Evolutionary conservation across 1,140 invertebrate species (phyloP).

Genomic region (Eupeodes corollae): DNA sequence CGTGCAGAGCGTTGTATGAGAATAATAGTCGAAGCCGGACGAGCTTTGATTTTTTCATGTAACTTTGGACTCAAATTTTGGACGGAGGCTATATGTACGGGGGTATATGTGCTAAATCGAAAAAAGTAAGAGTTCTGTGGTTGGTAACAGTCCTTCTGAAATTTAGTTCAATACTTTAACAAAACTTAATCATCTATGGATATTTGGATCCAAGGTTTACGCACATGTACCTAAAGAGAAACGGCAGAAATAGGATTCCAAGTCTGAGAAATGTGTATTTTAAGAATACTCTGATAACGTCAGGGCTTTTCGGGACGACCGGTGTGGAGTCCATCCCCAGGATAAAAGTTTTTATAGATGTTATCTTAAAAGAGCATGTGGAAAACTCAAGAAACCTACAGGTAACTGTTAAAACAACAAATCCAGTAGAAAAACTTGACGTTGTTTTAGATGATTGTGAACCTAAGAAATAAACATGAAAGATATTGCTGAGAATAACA

Average conservation of each 20-base stretch:
- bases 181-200: conserved; percentile 19
- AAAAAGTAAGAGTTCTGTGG: conserved; percentile 23
- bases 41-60: conserved; percentile 30
- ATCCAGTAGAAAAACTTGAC: no score
- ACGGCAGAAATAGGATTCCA: conserved; percentile 31
- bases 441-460: no score
- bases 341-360: conserved; percentile 11
- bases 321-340: conserved; percentile 7
- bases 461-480: no score
- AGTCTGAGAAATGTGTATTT: conserved; percentile 25
- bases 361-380: conserved; percentile 6
- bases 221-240: conserved; percentile 32
- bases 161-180: conserved; percentile 19
- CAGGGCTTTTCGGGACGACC: conserved; percentile 26
- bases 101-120: conserved; percentile 33
- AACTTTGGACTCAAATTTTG: conserved; percentile 27
- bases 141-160: conserved; percentile 30
- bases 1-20: conserved; percentile 36
- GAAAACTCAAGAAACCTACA: no score
- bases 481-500: neutral
- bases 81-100: conserved; percentile 35
- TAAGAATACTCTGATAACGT: conserved; percentile 30
- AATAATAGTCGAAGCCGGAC: conserved; percentile 34
- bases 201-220: conserved; percentile 30
- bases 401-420: no score